phyloP scores from a whole-genome alignment of 2,888 invertebrate species.

The Limnephilus marmoratus region DNA sequence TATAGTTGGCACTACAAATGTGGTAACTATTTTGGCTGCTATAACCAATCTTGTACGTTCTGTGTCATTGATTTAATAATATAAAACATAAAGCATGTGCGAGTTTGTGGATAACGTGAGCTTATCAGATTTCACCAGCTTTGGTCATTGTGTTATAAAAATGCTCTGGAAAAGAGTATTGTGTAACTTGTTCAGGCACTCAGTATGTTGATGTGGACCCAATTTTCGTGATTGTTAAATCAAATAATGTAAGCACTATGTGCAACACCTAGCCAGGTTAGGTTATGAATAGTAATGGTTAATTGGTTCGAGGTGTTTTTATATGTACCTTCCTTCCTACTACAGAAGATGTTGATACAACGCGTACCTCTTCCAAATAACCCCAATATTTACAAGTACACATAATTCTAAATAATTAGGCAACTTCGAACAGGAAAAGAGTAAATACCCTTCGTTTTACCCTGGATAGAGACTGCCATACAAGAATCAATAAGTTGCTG shows the following conservation, averaged over 20 bases:
- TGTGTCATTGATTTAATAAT: not conserved
- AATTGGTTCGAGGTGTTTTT: not conserved
- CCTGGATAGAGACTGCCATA: no score
- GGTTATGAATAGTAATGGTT: not conserved
- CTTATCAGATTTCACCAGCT: not conserved
- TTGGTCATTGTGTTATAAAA: not conserved
- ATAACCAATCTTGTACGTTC: not conserved
- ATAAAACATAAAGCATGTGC: not conserved
- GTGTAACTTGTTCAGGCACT: not conserved
- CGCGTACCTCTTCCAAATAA: no score
- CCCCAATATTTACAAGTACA: no score
- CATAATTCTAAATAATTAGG: no score
- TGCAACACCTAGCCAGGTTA: not conserved
- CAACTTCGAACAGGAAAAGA: no score
- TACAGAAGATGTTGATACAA: not conserved
- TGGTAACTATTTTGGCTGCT: no score
- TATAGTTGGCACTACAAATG: no score
- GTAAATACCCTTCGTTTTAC: no score
- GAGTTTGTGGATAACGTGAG: not conserved
- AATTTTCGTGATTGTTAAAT: constrained; percentile 15
- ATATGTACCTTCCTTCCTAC: not conserved
- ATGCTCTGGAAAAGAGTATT: not conserved
- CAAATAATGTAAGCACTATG: not conserved
- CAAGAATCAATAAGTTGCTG: no score
- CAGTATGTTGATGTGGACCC: not conserved